These are phyloP conservation scores for Gnathonemus echidnorhynchus DNA, from an alignment of 2,113 vertebrate species.

Conservation along the genomic window DNA sequence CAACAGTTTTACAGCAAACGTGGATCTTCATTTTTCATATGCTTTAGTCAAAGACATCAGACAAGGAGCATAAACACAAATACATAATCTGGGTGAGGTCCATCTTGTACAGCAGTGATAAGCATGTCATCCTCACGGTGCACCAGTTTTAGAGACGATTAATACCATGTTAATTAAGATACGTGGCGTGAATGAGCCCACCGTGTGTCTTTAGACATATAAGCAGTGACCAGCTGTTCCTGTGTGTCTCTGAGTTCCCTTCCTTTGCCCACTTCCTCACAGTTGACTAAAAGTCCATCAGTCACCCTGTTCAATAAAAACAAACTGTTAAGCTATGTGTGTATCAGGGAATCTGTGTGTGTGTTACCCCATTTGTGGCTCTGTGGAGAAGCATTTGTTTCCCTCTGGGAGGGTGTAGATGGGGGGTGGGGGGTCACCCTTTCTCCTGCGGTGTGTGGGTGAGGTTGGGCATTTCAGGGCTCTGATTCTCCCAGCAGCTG, in stretches of 20 bases:
- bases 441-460: neutral
- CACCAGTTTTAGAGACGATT: neutral
- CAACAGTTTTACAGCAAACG: neutral
- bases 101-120: neutral
- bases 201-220: neutral
- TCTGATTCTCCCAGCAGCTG: slow-evolving; percentile 62
- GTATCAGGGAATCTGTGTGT: slow-evolving; percentile 6
- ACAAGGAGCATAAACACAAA: neutral
- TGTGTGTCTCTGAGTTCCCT: neutral
- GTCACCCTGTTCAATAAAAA: neutral
- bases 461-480: slow-evolving; percentile 9
- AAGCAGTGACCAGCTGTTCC: neutral
- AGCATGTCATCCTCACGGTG: neutral
- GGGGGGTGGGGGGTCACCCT: neutral
- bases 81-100: neutral
- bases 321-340: slow-evolving; percentile 7
- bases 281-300: neutral
- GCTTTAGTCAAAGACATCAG: neutral
- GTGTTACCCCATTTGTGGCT: slow-evolving; percentile 5
- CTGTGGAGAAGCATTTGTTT: neutral
- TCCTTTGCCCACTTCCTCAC: neutral
- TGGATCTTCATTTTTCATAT: neutral
- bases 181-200: neutral
- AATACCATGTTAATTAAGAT: neutral
- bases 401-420: neutral